Percentiles rank a stretch among this genome's conserved stretches.
These are phyloP conservation scores for Creontiades dilutus DNA, from an alignment of 2,888 invertebrate species.

Conservation along the genomic window DNA sequence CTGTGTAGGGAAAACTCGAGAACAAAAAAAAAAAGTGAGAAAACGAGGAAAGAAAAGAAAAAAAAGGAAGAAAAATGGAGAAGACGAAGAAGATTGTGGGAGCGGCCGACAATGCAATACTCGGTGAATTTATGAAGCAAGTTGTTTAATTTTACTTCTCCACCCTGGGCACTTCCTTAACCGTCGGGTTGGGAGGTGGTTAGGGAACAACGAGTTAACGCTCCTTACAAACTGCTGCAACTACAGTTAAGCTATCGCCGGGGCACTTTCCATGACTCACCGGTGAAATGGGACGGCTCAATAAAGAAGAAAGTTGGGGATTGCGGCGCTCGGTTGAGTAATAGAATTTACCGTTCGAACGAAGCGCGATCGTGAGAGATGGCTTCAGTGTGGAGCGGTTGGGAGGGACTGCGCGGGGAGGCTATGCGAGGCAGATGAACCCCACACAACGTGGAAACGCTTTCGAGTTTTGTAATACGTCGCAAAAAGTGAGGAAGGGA, in stretches of 20 bases:
- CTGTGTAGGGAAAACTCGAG: constrained; percentile 25
- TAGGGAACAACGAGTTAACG: constrained; percentile 49
- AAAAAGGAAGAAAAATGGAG: constrained; percentile 1
- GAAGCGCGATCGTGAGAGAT: background rate
- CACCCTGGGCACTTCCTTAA: constrained; percentile 41
- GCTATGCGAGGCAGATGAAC: too few species aligned
- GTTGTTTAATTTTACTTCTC: constrained; percentile 54
- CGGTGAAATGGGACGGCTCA: constrained; percentile 50
- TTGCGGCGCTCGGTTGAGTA: constrained; percentile 6
- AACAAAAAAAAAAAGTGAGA: constrained; percentile 18
- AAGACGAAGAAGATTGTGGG: constrained; percentile 53
- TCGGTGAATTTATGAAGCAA: constrained; percentile 63
- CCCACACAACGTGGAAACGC: too few species aligned
- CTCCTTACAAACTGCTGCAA: constrained; percentile 55
- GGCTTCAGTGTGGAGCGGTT: too few species aligned
- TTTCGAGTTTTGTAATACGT: too few species aligned
- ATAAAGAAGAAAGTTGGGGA: constrained; percentile 46
- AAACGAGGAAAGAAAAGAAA: constrained; percentile 35
- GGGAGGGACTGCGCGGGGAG: too few species aligned
- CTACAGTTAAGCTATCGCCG: constrained; percentile 45
- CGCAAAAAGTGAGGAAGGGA: too few species aligned
- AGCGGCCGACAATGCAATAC: constrained; percentile 58
- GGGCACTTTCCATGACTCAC: constrained; percentile 43
- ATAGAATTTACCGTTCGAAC: constrained; percentile 30
- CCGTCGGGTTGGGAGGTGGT: constrained; percentile 4